phyloP scores from a whole-genome alignment of 37 sponge, comb jelly and placozoan species.

The Ephydatia muelleri region DNA sequence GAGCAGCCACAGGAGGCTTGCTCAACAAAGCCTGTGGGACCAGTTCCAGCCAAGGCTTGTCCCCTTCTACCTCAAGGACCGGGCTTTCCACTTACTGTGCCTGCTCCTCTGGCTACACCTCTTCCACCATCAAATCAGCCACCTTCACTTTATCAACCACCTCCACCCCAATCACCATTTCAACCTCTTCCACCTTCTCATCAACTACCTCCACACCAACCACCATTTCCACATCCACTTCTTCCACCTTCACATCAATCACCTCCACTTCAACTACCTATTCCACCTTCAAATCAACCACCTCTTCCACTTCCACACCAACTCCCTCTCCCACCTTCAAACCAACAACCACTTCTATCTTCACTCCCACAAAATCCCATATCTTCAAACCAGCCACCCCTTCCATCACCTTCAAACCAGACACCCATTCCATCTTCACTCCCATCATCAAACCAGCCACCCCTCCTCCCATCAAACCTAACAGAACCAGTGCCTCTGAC shows the following conservation, averaged over 20 bases:
- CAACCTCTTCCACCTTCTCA: neutral
- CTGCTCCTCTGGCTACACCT: neutral
- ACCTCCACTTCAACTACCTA: slow-evolving; percentile 48
- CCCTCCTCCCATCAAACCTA: slow-evolving; percentile 38
- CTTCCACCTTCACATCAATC: neutral
- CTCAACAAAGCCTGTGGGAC: neutral
- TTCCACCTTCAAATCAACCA: slow-evolving; percentile 36
- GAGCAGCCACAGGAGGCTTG: neutral
- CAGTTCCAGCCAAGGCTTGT: neutral
- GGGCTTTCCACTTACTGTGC: neutral
- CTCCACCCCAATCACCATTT: neutral
- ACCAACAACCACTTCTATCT: neutral
- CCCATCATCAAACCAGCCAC: slow-evolving; percentile 39
- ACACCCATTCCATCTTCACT: neutral
- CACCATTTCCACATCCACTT: neutral
- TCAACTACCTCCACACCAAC: neutral
- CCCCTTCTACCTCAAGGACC: neutral
- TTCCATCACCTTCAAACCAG: neutral
- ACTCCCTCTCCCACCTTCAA: neutral
- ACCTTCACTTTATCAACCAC: neutral
- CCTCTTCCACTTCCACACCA: neutral
- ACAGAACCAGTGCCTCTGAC: slow-evolving; percentile 63
- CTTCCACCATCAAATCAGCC: neutral
- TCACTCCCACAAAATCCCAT: neutral
- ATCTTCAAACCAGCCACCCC: neutral